Base-by-base conservation (phyloP, 2,113 vertebrate genomes). In the Spea multiplicata region DNA sequence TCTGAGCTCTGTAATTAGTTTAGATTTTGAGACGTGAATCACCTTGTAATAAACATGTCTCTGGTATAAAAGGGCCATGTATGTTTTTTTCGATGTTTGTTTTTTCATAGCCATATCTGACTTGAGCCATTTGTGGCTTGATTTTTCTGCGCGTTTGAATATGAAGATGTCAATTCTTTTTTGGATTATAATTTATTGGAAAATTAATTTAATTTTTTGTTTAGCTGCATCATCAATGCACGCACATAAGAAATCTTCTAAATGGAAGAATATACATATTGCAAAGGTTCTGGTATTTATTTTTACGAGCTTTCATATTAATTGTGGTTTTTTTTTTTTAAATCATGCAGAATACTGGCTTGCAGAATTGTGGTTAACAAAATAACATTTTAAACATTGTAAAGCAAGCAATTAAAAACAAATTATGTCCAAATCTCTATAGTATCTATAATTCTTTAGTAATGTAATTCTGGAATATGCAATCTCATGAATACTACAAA, bases 21-120 rank as follows among this genome's bases (percentile, higher is more conserved):
- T 8, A 87, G 70, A 47, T 62, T 85, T 69, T 69, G 83, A 90
- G 88, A 90, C 88, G 83, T 88, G 88, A 89, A 67, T 89, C 88
- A 90, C 83, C 82, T 81, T 64, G 68, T 55, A 81, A 75, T 78
- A 86, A 82, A 83, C 85, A 82, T 81, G 82, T 12, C 49, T 74
- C 75, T 49, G 84, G 81, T 88, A 87, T 90, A 89, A 86, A 89
- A 90, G 85, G 49, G 76, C 47, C 44, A 9, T 57, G 6, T 66
- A 66, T 16, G 44, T 44, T 66, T 45, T 44, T 2, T 17, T 49
- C 14, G 6, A 4, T 69, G 16, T 3, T 65, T 65, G n/a, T 12
- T 49, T 61, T 59, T 76, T 76, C 30, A 70, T 14, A 9, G 8
- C 66, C 10, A 62, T 14, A 75, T 65, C 81, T 74, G 69, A 65